A percentile compares a stretch with the other conserved stretches of the same genome.
phyloP scores from a whole-genome alignment of 2,113 vertebrate genomes.

The Oophaga pumilio region DNA sequence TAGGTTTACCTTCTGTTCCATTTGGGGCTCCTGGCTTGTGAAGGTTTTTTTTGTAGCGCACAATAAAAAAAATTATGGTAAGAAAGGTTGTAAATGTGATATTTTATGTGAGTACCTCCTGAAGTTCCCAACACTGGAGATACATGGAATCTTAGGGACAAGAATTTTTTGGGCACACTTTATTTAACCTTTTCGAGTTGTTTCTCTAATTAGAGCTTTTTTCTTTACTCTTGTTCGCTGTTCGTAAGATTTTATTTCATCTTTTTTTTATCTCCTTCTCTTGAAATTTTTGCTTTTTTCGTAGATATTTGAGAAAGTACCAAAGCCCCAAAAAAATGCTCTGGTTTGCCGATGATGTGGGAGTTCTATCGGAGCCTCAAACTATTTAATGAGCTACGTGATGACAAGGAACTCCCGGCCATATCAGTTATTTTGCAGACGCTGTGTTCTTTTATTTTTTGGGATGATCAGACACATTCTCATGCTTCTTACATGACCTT shows the following conservation, averaged over 20 bases:
- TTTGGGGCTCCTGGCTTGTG: not conserved
- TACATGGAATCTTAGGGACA: no score
- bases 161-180: not conserved
- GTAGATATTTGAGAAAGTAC: constrained; percentile 14
- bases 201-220: no score
- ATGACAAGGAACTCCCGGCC: constrained; percentile 20
- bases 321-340: not conserved
- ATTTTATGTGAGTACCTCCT: no score
- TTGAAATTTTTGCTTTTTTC: constrained; percentile 16
- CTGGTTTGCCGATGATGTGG: not conserved
- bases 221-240: not conserved
- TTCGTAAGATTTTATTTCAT: not conserved
- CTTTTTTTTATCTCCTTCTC: not conserved
- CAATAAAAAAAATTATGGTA: no score
- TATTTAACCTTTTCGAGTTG: not conserved
- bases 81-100: no score
- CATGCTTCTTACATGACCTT: constrained; percentile 20
- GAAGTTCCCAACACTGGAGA: no score
- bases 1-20: not conserved
- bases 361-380: not conserved
- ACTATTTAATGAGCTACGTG: constrained; percentile 13
- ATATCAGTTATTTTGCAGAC: not conserved
- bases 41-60: no score
- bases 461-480: constrained; percentile 46
- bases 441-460: constrained; percentile 16